Percentiles rank a stretch among this genome's conserved stretches.
Evolutionary conservation across 2,113 vertebrate genomes (phyloP).

Genomic region (Paedocypris sp.): DNA sequence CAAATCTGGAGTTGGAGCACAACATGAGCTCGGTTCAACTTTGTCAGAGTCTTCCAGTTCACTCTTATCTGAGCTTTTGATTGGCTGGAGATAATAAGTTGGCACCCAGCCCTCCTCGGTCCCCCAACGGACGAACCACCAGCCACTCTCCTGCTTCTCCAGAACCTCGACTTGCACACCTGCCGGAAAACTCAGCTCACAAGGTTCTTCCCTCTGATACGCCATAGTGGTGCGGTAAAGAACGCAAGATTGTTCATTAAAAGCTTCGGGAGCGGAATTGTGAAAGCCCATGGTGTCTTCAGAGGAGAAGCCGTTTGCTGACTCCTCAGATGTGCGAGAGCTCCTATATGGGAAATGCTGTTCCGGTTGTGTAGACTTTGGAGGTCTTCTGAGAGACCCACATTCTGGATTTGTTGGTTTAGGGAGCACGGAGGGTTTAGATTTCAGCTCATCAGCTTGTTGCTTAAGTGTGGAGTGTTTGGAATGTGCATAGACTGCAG

Average conservation of each 20-base stretch:
- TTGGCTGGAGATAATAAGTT: conserved; percentile 77
- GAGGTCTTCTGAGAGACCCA: conserved; percentile 76
- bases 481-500: background rate
- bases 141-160: conserved; percentile 86
- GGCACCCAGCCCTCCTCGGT: conserved; percentile 89
- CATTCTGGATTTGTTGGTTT: conserved; percentile 90
- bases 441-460: conserved; percentile 52
- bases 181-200: conserved; percentile 84
- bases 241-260: conserved; percentile 6
- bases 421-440: conserved; percentile 83
- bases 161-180: conserved; percentile 81
- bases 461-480: background rate
- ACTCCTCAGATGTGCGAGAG: conserved; percentile 73
- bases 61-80: conserved; percentile 49
- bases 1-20: background rate
- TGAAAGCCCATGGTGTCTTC: conserved; percentile 67
- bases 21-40: conserved; percentile 30
- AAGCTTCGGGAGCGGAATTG: conserved; percentile 68
- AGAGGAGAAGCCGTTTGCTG: conserved; percentile 69
- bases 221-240: conserved; percentile 4
- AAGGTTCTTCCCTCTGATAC: conserved; percentile 79
- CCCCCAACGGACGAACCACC: conserved; percentile 86
- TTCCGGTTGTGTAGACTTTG: conserved; percentile 65
- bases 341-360: conserved; percentile 72
- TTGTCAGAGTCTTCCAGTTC: background rate